Base-by-base conservation (phyloP, 2,797 vertebrate genomes). In the Acanthurus leucopareius region DNA sequence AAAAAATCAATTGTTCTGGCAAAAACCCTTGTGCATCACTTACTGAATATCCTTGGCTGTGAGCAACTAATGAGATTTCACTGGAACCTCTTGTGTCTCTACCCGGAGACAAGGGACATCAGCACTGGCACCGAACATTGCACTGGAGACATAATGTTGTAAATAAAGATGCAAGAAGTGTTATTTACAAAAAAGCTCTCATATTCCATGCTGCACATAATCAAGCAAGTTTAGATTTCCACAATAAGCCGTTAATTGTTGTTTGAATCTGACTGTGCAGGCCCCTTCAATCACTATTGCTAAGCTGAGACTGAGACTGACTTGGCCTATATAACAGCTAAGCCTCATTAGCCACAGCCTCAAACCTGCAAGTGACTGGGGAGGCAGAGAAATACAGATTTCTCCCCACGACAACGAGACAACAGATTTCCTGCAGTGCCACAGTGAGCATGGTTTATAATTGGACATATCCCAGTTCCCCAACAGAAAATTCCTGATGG, bases 261-360 rank as follows among this genome's bases (percentile, higher is more conserved):
- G 67, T 61, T 38, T 81, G 73, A 82, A 79, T 79, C 60, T 84
- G 77, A 64, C 72, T 84, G 86, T 84, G 80, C 71, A 54, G 69
- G 60, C 80, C 52, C 61, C 68, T 78, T 65, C 74, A 83, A 85
- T 88, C 80, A 85, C 69, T 65, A 62, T 51, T 20, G 84, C 75
- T 73, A 81, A 82, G 80, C 25, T 25, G 25, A 25, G 25, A 25
- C 75, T 71, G 82, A 85, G 83, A 69, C 75, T 73, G 89, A 88
- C 86, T 91, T 88, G 89, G 88, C 91, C 86, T 91, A 90, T 63
- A 91, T 91, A 88, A 77, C 69, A 88, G 85, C 80, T 90, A 90
- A 83, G 82, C 88, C 91, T 94, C 92, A 90, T 94, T 93, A 94
- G 88, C 75, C 70, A 87, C 86, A 89, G 86, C 82, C 79, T 86